Base-by-base conservation (phyloP, 2,797 vertebrate genomes). In the Phylloscopus collybita region DNA sequence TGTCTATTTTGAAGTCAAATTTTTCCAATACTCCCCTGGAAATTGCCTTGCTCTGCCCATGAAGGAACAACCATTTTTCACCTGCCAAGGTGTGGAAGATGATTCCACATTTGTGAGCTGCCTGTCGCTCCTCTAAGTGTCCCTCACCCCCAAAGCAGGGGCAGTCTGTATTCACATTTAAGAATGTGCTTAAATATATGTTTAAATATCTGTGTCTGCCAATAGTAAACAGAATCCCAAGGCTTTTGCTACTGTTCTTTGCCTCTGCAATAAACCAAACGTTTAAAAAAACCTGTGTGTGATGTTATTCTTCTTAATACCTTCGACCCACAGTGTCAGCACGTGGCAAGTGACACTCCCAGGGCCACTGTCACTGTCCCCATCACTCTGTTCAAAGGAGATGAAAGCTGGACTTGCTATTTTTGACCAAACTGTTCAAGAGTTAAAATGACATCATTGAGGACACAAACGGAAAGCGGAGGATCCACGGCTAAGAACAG, bases 341-440 rank as follows among this genome's bases (percentile, higher is more conserved):
- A 0, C 8, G 6, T 2, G 53, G n/a, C 49, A 22, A 14, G 45
- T 10, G 80, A 5, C n/a, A 17, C 23, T 30, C 50, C 2, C 10
- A 17, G 70, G 26, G 56, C n/a, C 74, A 30, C 22, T 9, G 13
- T 1, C 51, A 73, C 54, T 16, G 27, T 15, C 50, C 34, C 71
- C 51, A 3, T 4, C 29, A 1, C 8, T 30, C 80, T 49, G 6
- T 3, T 29, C 47, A 9, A 53, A 51, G 66, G 38, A 57, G 40
- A 29, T 19, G 75, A 34, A 53, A 92, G 69, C 17, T 22, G 30
- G 8, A 2, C 8, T 8, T n/a, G 79, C 75, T 94, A 16, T 80
- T 89, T 87, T 29, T 38, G 53, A 73, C 59, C 25, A 47, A 74
- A 8, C 30, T 9, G 80, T 16, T 66, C 50, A 57, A 32, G 84